Evolutionary conservation across 2,888 invertebrate species (phyloP).

Genomic region (Oscheius sp.): DNA sequence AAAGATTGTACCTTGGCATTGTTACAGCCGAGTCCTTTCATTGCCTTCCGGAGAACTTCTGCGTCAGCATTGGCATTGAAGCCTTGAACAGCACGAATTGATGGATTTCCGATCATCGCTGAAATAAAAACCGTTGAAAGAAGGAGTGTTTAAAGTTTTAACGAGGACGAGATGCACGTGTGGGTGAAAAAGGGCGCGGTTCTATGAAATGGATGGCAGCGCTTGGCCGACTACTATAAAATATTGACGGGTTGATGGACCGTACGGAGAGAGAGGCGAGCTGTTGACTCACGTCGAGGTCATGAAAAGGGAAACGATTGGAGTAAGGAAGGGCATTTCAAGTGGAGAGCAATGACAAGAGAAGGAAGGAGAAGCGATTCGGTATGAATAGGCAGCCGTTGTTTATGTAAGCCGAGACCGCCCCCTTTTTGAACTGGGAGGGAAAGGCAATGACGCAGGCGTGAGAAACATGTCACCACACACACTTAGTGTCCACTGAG

Average conservation of each 20-base stretch:
- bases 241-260: neutral
- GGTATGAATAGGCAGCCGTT: no score
- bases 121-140: slow-evolving; percentile 22
- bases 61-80: slow-evolving; percentile 71
- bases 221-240: neutral
- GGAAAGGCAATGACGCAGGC: no score
- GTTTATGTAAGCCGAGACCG: no score
- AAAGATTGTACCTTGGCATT: slow-evolving; percentile 67
- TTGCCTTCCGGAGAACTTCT: slow-evolving; percentile 68
- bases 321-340: no score
- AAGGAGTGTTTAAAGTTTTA: slow-evolving; percentile 8
- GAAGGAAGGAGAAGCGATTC: no score
- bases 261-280: neutral
- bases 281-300: neutral
- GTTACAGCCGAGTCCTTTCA: slow-evolving; percentile 72
- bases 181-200: neutral
- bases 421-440: no score
- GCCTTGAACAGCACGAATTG: slow-evolving; percentile 59
- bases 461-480: no score
- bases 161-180: neutral
- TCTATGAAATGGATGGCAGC: neutral
- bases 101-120: slow-evolving; percentile 63
- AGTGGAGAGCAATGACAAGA: no score
- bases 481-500: no score
- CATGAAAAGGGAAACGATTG: no score